phyloP scores from a whole-genome alignment of 2,797 vertebrate species.

The Malacoctenus gilli region DNA sequence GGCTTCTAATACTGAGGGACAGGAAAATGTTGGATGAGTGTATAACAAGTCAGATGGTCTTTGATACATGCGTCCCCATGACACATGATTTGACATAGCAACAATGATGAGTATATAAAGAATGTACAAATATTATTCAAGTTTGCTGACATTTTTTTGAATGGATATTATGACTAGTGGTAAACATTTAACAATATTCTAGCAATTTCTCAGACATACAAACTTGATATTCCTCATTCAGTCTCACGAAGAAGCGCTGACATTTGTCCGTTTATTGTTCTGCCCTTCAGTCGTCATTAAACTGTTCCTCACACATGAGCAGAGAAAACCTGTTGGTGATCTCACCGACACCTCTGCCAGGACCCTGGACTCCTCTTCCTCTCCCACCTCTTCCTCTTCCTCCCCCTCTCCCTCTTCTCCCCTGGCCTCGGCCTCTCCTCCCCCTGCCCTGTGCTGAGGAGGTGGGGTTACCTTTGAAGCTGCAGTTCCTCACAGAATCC shows the following conservation, averaged over 20 bases:
- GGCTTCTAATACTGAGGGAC: too few species aligned
- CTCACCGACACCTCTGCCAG: slow-evolving; percentile 34
- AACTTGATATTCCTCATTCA: slow-evolving; percentile 37
- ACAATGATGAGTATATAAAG: slow-evolving; percentile 5
- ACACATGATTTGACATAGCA: slow-evolving; percentile 1
- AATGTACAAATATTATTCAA: too few species aligned
- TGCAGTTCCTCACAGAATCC: slow-evolving; percentile 54
- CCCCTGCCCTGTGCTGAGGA: slow-evolving; percentile 35
- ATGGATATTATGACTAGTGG: slow-evolving; percentile 6
- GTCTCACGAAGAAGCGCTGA: not conserved
- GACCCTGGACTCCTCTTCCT: slow-evolving; percentile 30
- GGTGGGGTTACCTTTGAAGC: slow-evolving; percentile 33
- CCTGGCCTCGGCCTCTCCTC: slow-evolving; percentile 38
- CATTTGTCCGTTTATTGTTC: not conserved
- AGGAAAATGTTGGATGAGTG: too few species aligned
- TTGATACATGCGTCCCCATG: slow-evolving; percentile 2
- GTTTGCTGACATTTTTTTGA: too few species aligned
- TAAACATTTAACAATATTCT: slow-evolving; percentile 25
- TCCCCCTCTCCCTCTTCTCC: slow-evolving; percentile 15
- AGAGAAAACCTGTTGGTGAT: slow-evolving; percentile 78
- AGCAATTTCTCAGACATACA: slow-evolving; percentile 26
- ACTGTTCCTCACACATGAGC: slow-evolving; percentile 70
- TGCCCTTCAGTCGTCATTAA: slow-evolving; percentile 33
- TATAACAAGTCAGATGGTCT: not conserved
- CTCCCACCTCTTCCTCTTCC: slow-evolving; percentile 21